Conservation (phyloP, 30 jellyfish, hydroid and myxozoan genomes). For the Rhopilema esculentum region DNA sequence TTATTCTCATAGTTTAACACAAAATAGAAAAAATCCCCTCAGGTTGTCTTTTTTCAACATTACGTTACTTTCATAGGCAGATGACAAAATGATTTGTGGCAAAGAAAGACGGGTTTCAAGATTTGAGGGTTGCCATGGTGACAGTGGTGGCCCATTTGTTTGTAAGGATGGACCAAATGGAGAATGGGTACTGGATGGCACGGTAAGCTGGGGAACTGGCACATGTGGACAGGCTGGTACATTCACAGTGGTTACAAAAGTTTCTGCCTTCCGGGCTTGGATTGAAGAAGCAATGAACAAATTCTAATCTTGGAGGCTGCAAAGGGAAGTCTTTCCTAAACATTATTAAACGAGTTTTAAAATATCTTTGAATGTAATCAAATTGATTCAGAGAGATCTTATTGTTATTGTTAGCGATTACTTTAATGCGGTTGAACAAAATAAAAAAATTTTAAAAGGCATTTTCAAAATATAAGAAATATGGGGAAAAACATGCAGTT, state of each 20-base stretch:
- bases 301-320: neutral
- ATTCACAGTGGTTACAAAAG: conserved; percentile 73
- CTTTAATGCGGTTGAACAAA: no score
- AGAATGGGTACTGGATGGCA: conserved; percentile 67
- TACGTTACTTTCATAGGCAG: neutral
- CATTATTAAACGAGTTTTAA: neutral
- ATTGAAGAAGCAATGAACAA: conserved; percentile 42
- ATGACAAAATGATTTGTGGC: conserved; percentile 73
- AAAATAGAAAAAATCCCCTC: neutral
- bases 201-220: conserved; percentile 79
- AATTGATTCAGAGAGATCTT: neutral
- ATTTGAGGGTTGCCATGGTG: conserved; percentile 78
- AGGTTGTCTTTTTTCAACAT: neutral
- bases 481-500: no score
- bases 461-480: no score
- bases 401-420: no score
- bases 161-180: conserved; percentile 47
- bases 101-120: conserved; percentile 59
- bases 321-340: neutral
- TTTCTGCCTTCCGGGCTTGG: conserved; percentile 59
- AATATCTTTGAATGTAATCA: neutral
- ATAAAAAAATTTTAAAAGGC: no score
- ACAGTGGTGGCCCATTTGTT: conserved; percentile 85
- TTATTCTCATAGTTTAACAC: no score
- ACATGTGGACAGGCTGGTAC: conserved; percentile 38